Evolutionary conservation across 2,888 invertebrate genomes (phyloP).

Genomic region (Miltochrista miniata): DNA sequence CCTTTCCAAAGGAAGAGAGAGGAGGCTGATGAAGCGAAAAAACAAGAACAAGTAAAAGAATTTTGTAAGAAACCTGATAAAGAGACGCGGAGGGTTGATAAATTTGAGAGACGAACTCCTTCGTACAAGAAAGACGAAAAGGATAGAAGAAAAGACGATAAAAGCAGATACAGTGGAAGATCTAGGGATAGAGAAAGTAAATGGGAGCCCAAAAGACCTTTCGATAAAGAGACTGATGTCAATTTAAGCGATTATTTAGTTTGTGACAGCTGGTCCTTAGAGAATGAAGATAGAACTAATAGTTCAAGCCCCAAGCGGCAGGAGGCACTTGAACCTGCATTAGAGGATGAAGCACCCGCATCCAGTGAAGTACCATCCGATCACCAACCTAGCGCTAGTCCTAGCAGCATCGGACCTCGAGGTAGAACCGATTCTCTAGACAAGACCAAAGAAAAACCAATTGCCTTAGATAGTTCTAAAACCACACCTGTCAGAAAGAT

Average conservation of each 20-base stretch:
- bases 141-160: conserved; percentile 35
- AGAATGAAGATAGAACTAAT: conserved; percentile 66
- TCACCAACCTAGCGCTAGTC: too few relatives aligned
- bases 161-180: conserved; percentile 36
- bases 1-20: conserved; percentile 73
- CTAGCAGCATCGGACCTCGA: too few relatives aligned
- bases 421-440: conserved; percentile 30
- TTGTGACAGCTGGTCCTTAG: conserved; percentile 79
- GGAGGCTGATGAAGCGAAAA: conserved; percentile 35
- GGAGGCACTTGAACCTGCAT: not conserved
- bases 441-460: conserved; percentile 32
- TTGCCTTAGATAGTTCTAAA: conserved; percentile 28
- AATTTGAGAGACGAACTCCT: conserved; percentile 33
- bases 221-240: conserved; percentile 60
- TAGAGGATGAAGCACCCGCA: not conserved
- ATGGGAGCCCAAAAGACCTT: conserved; percentile 23
- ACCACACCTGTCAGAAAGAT: conserved; percentile 41
- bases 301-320: conserved; percentile 51
- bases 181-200: conserved; percentile 35
- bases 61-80: conserved; percentile 16
- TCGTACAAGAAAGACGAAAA: conserved; percentile 31
- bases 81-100: conserved; percentile 32
- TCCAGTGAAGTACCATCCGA: conserved; percentile 31
- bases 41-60: conserved; percentile 28
- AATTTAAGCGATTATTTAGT: conserved; percentile 72